Base-by-base conservation (phyloP, 2,113 vertebrate species). In the Bufo gargarizans region DNA sequence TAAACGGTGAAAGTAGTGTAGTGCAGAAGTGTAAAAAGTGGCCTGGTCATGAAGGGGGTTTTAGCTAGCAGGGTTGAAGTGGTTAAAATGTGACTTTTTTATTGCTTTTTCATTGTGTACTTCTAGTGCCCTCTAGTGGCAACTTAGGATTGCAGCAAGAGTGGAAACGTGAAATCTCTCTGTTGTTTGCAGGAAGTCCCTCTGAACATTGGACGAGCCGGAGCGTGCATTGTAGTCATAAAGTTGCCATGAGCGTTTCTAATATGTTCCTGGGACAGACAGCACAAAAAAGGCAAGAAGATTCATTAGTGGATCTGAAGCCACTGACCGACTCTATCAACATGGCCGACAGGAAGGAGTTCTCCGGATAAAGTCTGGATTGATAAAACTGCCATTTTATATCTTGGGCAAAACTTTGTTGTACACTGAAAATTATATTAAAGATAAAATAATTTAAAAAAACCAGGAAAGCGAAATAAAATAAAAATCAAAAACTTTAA, bases 151-250 rank as follows among this genome's bases (percentile, higher is more conserved):
- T 77, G 53, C n/a, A 22, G 11, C 47, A 20, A 77, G 11, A 6
- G 3, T 53, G 13, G 9, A 55, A 77, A n/a, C 5, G 20, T 78
- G 2, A 16, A 22, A 19, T 59, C 6, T 84, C 50, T 50, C 20
- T 71, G 3, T 3, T 0, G 69, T 6, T 0, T 50, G 58, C 88
- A 99, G 98, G 98, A 99, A 95, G 96, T 97, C 89, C 96, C 96
- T 89, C 95, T 99, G 89, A 99, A 99, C 91, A 96, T 98, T n/a
- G 97, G 97, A 91, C 96, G 97, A 92, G 98, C 97, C 69, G 98
- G 98, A 74, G 96, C 97, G 5, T 98, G 97, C 77, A 95, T 98
- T 78, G 97, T 98, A 12, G 95, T 98, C 71, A 95, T 99, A 87
- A 99, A 98, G 92, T 89, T 98, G 90, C 96, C 96, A 90, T 99